Percentiles rank a stretch among this genome's conserved stretches.
phyloP scores from a whole-genome alignment of 2,797 vertebrate species.

The Sebastes steindachneri region DNA sequence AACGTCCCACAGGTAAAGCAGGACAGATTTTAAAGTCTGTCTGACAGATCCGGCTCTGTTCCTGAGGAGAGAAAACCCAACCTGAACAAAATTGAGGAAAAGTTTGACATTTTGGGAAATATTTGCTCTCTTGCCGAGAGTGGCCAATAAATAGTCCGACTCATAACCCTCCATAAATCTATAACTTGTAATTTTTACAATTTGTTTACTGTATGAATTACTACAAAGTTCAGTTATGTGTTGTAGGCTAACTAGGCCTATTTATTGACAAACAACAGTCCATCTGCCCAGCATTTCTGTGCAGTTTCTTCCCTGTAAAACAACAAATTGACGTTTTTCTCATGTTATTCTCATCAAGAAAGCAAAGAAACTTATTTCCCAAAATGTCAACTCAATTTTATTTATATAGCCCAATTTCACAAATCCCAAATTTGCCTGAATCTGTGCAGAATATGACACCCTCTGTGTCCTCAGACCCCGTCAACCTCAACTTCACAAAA shows the following conservation, averaged over 20 bases:
- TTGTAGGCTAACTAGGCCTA: neutral
- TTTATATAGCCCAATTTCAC: neutral
- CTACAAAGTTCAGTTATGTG: neutral
- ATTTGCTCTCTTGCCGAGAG: too few relatives aligned
- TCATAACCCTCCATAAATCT: neutral
- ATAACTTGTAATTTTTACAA: neutral
- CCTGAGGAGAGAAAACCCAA: constrained; percentile 24
- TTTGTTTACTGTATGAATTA: neutral
- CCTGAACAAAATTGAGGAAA: neutral
- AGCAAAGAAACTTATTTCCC: neutral
- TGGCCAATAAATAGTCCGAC: neutral
- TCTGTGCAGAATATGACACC: neutral
- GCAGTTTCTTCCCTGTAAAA: neutral
- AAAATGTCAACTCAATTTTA: neutral
- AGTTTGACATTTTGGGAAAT: neutral
- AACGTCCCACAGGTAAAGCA: constrained; percentile 81
- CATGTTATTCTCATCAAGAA: neutral
- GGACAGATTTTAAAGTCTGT: constrained; percentile 21
- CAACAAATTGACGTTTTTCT: neutral
- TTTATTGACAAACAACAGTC: neutral
- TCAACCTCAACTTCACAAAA: neutral
- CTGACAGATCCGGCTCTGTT: constrained; percentile 21
- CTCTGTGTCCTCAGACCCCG: neutral
- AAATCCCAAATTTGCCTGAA: neutral
- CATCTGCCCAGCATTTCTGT: neutral